Percentiles rank a stretch among this genome's conserved stretches.
Conservation (phyloP, 2,113 vertebrate genomes). For the Pelodiscus sinensis region DNA sequence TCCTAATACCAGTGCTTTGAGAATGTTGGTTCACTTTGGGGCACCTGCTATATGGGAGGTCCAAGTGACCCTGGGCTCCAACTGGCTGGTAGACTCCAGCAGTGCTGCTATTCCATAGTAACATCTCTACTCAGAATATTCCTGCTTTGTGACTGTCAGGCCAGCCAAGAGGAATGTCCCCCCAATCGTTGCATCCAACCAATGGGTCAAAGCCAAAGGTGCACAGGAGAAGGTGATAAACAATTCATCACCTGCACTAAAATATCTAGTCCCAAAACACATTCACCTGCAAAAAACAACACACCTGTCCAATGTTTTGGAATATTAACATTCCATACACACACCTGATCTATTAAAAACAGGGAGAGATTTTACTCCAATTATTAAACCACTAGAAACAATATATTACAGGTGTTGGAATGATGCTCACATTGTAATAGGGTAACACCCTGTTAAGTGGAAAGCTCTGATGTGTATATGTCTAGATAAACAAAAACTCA, state of each 20-base stretch:
- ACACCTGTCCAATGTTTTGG: not conserved
- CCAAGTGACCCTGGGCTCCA: not conserved
- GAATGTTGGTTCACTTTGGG: slow-evolving; percentile 59
- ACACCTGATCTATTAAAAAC: not conserved
- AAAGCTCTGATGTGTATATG: not conserved
- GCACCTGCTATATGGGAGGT: slow-evolving; percentile 60
- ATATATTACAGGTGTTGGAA: not conserved
- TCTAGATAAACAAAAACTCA: not conserved
- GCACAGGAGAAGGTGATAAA: not conserved
- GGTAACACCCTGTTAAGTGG: not conserved
- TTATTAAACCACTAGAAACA: not conserved
- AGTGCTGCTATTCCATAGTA: not conserved
- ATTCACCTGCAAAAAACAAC: not conserved
- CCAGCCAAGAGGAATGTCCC: not conserved
- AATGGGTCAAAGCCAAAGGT: not conserved
- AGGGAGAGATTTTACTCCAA: not conserved
- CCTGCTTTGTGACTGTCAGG: slow-evolving; percentile 22
- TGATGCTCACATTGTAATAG: not conserved
- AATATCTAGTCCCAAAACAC: not conserved
- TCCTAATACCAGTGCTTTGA: slow-evolving; percentile 38
- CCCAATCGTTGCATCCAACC: not conserved
- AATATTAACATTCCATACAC: not conserved
- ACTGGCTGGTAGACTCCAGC: not conserved
- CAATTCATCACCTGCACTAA: not conserved
- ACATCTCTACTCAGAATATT: slow-evolving; percentile 8